Evolutionary conservation across 1,140 invertebrate genomes (phyloP).

Genomic region (Drosophila lini): DNA sequence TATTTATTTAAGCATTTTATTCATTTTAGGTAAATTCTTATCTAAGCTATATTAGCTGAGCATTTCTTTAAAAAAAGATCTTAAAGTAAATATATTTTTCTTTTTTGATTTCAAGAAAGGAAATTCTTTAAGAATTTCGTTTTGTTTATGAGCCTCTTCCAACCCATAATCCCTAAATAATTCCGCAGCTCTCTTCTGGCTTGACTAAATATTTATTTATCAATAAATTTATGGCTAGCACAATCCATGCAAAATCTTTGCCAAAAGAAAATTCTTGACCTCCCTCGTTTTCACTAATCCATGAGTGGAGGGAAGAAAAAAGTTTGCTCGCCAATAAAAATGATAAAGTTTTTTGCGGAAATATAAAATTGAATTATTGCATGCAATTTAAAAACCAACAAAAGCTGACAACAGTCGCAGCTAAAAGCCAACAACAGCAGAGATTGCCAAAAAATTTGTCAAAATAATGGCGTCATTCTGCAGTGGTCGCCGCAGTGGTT

Average conservation of each 20-base stretch:
- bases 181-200: slow-evolving; percentile 7
- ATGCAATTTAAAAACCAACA: slow-evolving; percentile 83
- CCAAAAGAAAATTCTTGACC: slow-evolving; percentile 36
- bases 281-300: slow-evolving; percentile 33
- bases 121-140: background rate
- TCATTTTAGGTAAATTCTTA: no score
- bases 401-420: slow-evolving; percentile 74
- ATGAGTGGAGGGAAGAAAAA: slow-evolving; percentile 14
- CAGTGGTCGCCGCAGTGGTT: slow-evolving; percentile 64
- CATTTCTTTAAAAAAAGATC: background rate
- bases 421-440: slow-evolving; percentile 72
- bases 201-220: slow-evolving; percentile 35
- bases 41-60: no score
- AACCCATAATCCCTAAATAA: slow-evolving; percentile 6
- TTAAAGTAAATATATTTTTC: background rate
- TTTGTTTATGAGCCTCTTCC: background rate
- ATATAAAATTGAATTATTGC: slow-evolving; percentile 84
- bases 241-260: slow-evolving; percentile 45
- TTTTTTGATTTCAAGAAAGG: background rate
- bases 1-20: no score
- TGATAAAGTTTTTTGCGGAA: slow-evolving; percentile 79
- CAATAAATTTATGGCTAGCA: slow-evolving; percentile 22
- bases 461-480: slow-evolving; percentile 83
- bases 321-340: slow-evolving; percentile 71
- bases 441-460: slow-evolving; percentile 83